Percentiles rank a stretch among this genome's conserved stretches.
Evolutionary conservation across 2,797 vertebrate species (phyloP).

Genomic region (Masticophis lateralis): DNA sequence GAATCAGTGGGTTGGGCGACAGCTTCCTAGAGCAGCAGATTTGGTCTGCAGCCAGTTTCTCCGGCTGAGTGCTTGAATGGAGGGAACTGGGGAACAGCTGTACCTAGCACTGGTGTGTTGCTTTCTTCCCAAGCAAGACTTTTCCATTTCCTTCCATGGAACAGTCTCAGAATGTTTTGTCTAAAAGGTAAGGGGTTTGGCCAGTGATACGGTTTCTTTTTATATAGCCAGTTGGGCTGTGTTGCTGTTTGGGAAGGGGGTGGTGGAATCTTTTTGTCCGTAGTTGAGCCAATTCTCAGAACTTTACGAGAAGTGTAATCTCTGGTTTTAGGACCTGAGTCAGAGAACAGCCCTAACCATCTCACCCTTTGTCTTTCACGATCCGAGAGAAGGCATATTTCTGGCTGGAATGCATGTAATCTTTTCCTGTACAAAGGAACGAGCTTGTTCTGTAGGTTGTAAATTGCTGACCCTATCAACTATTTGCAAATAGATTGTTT

Average conservation of each 20-base stretch:
- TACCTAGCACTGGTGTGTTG: constrained; percentile 44
- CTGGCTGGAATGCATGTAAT: constrained; percentile 23
- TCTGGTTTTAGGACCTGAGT: neutral
- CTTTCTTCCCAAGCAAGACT: constrained; percentile 2
- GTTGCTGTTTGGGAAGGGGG: neutral
- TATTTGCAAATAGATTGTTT: neutral
- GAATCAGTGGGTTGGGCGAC: constrained; percentile 69
- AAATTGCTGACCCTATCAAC: constrained; percentile 12
- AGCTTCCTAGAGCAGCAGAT: constrained; percentile 74
- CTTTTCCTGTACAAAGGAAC: constrained; percentile 40
- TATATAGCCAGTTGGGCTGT: neutral
- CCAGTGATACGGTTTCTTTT: neutral
- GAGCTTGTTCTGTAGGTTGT: neutral
- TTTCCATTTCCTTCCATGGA: constrained; percentile 45
- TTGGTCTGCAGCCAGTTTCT: constrained; percentile 71
- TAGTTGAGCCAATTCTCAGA: neutral
- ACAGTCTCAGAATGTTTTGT: constrained; percentile 82
- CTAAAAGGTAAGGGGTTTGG: constrained; percentile 83
- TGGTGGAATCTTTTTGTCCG: neutral
- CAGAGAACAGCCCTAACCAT: constrained; percentile 5
- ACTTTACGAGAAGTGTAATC: constrained; percentile 2
- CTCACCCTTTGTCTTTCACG: constrained; percentile 42
- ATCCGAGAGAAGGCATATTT: constrained; percentile 41
- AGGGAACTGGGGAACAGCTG: constrained; percentile 61
- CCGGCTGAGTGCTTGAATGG: constrained; percentile 50